phyloP scores from a whole-genome alignment of 2,113 vertebrate genomes.

The Tauraco erythrolophus region DNA sequence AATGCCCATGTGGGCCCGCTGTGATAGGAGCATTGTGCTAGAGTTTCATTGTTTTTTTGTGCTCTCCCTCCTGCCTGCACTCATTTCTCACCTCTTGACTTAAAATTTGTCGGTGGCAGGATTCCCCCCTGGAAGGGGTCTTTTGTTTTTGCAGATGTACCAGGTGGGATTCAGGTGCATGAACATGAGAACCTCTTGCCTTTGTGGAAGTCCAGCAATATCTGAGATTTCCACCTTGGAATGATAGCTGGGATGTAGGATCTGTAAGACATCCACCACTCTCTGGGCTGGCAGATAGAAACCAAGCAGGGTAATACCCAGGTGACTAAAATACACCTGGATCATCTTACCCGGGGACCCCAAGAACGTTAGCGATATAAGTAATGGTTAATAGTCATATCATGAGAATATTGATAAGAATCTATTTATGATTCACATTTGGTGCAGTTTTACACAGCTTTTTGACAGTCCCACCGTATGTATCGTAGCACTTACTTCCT shows the following conservation, averaged over 20 bases:
- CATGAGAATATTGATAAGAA: neutral
- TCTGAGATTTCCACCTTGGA: neutral
- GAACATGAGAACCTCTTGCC: neutral
- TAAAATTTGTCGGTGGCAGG: neutral
- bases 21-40: neutral
- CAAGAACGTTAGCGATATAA: neutral
- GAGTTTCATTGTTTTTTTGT: neutral
- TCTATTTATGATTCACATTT: neutral
- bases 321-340: neutral
- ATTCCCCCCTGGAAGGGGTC: neutral
- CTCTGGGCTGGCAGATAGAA: neutral
- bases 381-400: neutral
- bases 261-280: neutral
- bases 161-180: neutral
- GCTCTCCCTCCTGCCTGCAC: neutral
- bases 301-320: neutral
- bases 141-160: neutral
- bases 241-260: neutral
- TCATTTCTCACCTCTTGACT: neutral
- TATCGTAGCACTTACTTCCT: neutral
- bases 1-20: neutral
- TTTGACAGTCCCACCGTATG: neutral
- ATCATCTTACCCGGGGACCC: neutral
- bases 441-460: neutral
- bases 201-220: neutral